These are phyloP conservation scores for Nebria brevicollis DNA, from an alignment of 2,888 invertebrate genomes.

Conservation along the genomic window DNA sequence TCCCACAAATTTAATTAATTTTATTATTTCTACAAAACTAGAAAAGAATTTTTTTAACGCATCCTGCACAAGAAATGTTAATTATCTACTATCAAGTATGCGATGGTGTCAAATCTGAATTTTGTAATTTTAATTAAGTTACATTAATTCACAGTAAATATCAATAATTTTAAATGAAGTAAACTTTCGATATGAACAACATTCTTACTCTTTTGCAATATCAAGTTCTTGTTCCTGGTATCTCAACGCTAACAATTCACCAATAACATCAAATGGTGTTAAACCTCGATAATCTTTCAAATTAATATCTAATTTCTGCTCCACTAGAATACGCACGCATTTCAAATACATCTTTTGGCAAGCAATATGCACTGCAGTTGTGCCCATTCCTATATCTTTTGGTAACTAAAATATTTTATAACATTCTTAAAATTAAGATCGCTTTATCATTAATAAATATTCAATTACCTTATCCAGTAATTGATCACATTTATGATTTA, in stretches of 20 bases:
- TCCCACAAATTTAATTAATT: neutral
- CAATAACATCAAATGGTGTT: slow-evolving; percentile 66
- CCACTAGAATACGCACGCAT: slow-evolving; percentile 65
- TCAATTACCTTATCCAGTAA: slow-evolving; percentile 17
- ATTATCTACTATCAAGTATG: neutral
- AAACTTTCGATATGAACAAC: neutral
- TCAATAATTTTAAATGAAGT: neutral
- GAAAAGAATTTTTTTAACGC: slow-evolving; percentile 6
- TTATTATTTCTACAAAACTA: slow-evolving; percentile 35
- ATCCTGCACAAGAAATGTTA: neutral
- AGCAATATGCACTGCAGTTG: slow-evolving; percentile 72
- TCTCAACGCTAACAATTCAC: slow-evolving; percentile 56
- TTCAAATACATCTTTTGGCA: slow-evolving; percentile 65
- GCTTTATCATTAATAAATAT: neutral
- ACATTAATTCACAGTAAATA: neutral
- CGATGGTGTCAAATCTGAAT: too few species aligned
- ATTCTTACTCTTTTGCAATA: slow-evolving; percentile 23
- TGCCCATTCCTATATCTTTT: slow-evolving; percentile 63
- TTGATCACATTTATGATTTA: slow-evolving; percentile 31
- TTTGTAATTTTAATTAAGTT: too few species aligned
- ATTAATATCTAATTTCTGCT: slow-evolving; percentile 65
- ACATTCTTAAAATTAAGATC: neutral
- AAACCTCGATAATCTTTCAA: slow-evolving; percentile 62
- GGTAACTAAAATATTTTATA: slow-evolving; percentile 59
- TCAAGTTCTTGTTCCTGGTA: slow-evolving; percentile 53